These are phyloP conservation scores for Pseudochirops cupreus DNA, from an alignment of 2,797 vertebrate species.

Conservation along the genomic window DNA sequence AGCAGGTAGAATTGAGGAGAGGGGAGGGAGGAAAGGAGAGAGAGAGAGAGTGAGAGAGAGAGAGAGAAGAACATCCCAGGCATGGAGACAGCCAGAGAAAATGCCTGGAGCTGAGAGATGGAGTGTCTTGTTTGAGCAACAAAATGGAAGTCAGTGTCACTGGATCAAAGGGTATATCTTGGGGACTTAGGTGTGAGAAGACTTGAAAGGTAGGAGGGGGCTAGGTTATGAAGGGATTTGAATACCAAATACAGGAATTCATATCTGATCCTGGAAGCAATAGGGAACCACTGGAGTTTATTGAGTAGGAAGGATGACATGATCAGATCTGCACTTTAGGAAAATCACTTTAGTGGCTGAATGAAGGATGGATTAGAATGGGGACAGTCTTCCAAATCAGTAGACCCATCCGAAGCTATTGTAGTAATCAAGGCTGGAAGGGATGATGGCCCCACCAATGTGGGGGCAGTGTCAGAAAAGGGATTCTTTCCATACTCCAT, in stretches of 20 bases:
- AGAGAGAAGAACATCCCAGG: neutral
- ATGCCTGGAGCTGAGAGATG: neutral
- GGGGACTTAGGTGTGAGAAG: neutral
- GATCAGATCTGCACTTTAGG: neutral
- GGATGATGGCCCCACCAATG: neutral
- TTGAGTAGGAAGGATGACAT: neutral
- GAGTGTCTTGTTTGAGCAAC: neutral
- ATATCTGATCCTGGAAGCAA: neutral
- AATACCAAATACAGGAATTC: neutral
- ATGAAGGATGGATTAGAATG: neutral
- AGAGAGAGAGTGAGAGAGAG: no score
- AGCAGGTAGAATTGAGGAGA: neutral
- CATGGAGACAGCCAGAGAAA: neutral
- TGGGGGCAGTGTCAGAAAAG: no score
- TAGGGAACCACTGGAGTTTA: neutral
- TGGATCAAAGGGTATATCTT: neutral
- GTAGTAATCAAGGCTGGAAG: neutral
- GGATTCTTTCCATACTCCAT: neutral
- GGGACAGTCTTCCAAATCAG: no score
- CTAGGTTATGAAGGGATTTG: neutral
- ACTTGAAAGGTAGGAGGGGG: neutral
- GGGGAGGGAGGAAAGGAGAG: no score
- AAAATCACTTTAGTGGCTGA: neutral
- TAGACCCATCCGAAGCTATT: neutral
- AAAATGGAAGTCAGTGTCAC: neutral